Evolutionary conservation across 2,888 invertebrate species (phyloP), one percentile per base, ranked within the genome.

Genomic region (Dynastes maya): DNA sequence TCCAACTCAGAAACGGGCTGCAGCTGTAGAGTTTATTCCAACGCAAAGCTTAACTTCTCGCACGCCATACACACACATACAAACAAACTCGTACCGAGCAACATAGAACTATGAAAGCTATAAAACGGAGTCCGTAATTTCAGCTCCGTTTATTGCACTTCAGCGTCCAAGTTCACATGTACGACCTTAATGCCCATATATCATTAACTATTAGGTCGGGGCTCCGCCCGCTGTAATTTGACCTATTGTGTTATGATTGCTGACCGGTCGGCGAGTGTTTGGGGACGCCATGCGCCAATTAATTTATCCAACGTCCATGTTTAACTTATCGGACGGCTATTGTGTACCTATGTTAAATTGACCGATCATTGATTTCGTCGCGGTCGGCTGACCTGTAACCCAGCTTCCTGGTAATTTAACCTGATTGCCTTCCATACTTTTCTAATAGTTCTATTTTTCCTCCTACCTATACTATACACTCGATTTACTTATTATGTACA

Each of bases 181-280:
- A 81, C 76, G 78, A 76, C 80, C 78, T 68, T 77, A 53, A 51
- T 76, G 71, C 79, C 64, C 78, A 81, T 83, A 81, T 81, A 83
- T 83, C 83, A 83, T 81, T 82, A 81, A 81, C 82, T 81, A 82
- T 83, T 80, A 82, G 81, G 79, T 80, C 80, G 81, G n/a, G 79
- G 80, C 79, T 79, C 78, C 82, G 81, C 82, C 81, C 80, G 79
- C 61, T 79, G 79, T 82, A 83, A 83, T 83, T 82, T 80, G 80
- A 80, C 78, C 81, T 80, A 80, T 80, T 82, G 81, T 81, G 75
- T 78, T 71, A 80, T 76, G 80, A 81, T 79, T 81, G 78, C 80
- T 72, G 78, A 67, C 70, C 79, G 71, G 64, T 71, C 70, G 71
- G 70, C 45, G 65, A 63, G 65, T 79, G 79, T 79, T 79, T 79